Base-by-base conservation (phyloP, 30 jellyfish, hydroid and myxozoan species). In the Chironex yamaguchii region DNA sequence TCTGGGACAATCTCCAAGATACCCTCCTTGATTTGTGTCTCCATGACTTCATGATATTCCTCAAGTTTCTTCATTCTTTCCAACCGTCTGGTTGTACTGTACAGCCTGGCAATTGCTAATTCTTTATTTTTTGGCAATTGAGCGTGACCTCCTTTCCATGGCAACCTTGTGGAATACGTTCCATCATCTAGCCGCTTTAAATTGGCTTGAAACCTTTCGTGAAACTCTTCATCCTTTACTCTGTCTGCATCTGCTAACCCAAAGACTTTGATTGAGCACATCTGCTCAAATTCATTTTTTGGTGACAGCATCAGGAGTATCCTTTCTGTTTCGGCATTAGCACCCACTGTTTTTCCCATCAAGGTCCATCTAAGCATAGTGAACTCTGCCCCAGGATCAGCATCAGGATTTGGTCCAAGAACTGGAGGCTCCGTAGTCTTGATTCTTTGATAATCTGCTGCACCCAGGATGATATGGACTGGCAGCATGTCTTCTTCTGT, bases 371-470 rank as follows among this genome's bases (percentile, higher is more conserved):
- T 82, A 49, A 82, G 86, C 92, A 82, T 79, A 66, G 90, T 63
- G 80, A 79, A 65, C 48, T 79, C 90, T 21, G 90, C 92, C 30
- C 92, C 87, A 68, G 92, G 92, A 67, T 82, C 92, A 29, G 35
- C 34, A 54, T 82, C 92, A 29, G 80, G 92, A 62, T 82, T 82
- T 13, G 85, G 92, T 36, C 92, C 92, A 33, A 82, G 71, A 21
- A 82, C 86, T 66, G 68, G 68, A 28, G 85, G 92, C 87, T 82
- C 87, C 21, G 92, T 82, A 22, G 79, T 29, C 68, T 71, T 69
- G 70, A 82, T 82, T 53, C 92, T 27, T 70, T 82, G 92, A 49
- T 32, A 82, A 53, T 82, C 92, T 32, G 87, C 66, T 33, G 86
- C 68, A 33, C 92, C 92, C 80, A 67, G 52, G 22, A 49, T 82